Evolutionary conservation across 1,140 invertebrate genomes (phyloP), one percentile per base, ranked within the genome.

Genomic region (Thaumetopoea pityocampa): DNA sequence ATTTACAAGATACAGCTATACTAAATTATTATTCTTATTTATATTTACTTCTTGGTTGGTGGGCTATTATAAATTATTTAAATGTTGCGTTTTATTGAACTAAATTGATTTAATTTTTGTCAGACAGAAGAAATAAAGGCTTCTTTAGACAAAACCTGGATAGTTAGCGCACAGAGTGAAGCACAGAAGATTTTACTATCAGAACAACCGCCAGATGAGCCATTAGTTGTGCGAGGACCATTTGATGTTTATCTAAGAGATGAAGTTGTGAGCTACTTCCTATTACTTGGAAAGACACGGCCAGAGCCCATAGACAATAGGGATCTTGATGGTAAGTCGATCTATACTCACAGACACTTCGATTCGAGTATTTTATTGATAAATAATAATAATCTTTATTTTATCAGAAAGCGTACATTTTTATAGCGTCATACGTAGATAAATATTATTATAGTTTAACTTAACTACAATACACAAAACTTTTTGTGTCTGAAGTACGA

Each of bases 131-230:
- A 93, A 50, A 77, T 96, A 12, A 85, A 90, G 53, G 92, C 94
- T 59, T 88, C 93, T 2, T 67, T 93, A 4, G 96, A 98, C 46
- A 89, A 96, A 60, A 98, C 96, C 0, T 99, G 96, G 95, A 94
- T 99, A 49, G 91, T 98, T 0, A 96, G 93, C 76, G 93, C 91
- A 0, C 96, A 97, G 70, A 95, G 94, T 82, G 87, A 88, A 15
- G 80, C 81, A 3, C 98, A 99, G 74, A 86, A 88, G 43, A 68
- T 90, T 19, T 79, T 99, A 10, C 67, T 99, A 6, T 62, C 82
- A n/a, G 84, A 90, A 41, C 92, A 96, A 61, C 87, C 89, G 0
- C 55, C 68, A n/a, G 86, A 91, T 26, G 83, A 88, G 28, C 89
- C 96, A 0, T 67, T 98, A 10, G 93, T 91, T 68, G 92, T 99